Evolutionary conservation across 2,888 invertebrate genomes (phyloP), one percentile per base, ranked within the genome.

Genomic region (Apomyelois bistriatella): DNA sequence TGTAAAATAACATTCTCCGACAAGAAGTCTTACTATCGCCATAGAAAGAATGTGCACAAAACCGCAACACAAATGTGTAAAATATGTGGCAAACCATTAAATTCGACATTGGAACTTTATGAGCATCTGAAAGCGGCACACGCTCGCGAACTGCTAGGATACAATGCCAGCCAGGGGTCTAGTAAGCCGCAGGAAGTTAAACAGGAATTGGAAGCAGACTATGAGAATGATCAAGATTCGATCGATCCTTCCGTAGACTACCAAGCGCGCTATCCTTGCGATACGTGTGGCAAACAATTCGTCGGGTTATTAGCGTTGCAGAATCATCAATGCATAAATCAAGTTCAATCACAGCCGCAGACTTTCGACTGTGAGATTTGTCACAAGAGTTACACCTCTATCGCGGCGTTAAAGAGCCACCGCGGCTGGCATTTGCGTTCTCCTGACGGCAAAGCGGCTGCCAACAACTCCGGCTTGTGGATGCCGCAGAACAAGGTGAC

Each of bases 401-500:
- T 93, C 59, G 91, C 92, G 1, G 94, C 94, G 0, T 69, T 94
- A 49, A 93, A 93, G 59, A 93, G 93, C 60, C 94, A 94, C 72
- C 86, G 93, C 47, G 94, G 94, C 8, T 93, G 94, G 88, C 94
- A 94, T 68, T 87, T 93, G 54, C 90, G 93, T 16, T 91, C 93
- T 0, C 92, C 91, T 2, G 88, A 90, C 59, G 87, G 90, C 2
- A 91, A 91, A 68, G 91, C 91, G 35, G 91, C 91, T 13, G 91
- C 90, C 5, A 91, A 90, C 56, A 91, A 91, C 54, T 77, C 81
- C 22, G 91, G 90, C 0, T 76, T 91, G 2, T 91, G 91, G 91
- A 91, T 91, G 91, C 91, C 91, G 1, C 91, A 91, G 60, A 87
- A 88, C 60, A 90, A 90, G 70, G 90, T 90, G 13, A 90, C 91